Conservation (phyloP, 2,113 vertebrate species). For the Nicator chloris region DNA sequence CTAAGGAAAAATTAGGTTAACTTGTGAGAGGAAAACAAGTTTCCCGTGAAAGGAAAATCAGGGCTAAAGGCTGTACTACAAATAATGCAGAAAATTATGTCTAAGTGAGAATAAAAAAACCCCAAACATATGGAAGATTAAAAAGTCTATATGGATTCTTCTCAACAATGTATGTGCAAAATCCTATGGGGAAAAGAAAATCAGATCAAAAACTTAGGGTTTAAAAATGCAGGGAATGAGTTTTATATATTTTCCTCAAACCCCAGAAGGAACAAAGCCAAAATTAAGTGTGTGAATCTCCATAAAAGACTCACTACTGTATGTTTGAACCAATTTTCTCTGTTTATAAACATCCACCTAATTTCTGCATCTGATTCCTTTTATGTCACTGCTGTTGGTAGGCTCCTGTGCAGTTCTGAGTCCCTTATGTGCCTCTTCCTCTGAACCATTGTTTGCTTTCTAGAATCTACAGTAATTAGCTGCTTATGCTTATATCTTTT, state of each 20-base stretch:
- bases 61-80: not conserved
- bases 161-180: not conserved
- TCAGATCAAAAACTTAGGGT: not conserved
- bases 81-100: not conserved
- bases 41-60: not conserved
- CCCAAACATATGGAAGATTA: not conserved
- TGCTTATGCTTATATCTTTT: not conserved
- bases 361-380: not conserved
- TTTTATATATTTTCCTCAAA: not conserved
- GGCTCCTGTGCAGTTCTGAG: not conserved
- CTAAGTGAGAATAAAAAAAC: not conserved
- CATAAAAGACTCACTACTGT: not conserved
- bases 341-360: not conserved
- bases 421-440: not conserved
- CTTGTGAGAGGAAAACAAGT: not conserved
- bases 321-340: not conserved
- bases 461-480: slow-evolving; percentile 25
- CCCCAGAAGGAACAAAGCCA: not conserved
- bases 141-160: not conserved
- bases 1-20: not conserved
- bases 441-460: not conserved
- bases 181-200: not conserved
- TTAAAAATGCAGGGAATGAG: not conserved
- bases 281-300: not conserved
- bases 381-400: not conserved